phyloP scores from a whole-genome alignment of 2,888 invertebrate species.

The Phengaris arion region DNA sequence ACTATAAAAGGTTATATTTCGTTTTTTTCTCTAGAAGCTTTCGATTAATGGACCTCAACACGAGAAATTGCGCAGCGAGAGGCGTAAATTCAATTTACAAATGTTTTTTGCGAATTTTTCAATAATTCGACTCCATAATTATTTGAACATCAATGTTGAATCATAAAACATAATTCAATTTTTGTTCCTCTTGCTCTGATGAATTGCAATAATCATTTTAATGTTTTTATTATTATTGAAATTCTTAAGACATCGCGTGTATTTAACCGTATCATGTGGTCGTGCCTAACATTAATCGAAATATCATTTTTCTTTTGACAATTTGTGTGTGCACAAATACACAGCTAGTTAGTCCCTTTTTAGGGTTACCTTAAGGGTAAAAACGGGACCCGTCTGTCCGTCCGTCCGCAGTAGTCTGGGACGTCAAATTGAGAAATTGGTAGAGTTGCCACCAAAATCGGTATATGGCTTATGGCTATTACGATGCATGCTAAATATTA shows the following conservation, averaged over 20 bases:
- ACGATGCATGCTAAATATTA: no score
- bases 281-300: background rate
- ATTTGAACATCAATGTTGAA: conserved; percentile 6
- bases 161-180: background rate
- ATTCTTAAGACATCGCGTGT: background rate
- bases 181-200: background rate
- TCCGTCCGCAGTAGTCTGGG: no score
- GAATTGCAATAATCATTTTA: conserved; percentile 6
- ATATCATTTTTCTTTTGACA: background rate
- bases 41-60: background rate
- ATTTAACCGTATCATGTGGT: no score
- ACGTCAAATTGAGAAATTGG: no score
- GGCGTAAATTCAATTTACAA: background rate
- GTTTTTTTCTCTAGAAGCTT: background rate
- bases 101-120: background rate
- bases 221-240: conserved; percentile 6
- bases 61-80: background rate
- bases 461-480: no score
- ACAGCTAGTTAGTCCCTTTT: no score
- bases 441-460: no score
- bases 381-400: no score
- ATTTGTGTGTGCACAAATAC: no score
- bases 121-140: background rate
- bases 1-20: background rate
- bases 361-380: no score